phyloP scores from a whole-genome alignment of 2,797 vertebrate species.

The Halcyon smyrnensis region DNA sequence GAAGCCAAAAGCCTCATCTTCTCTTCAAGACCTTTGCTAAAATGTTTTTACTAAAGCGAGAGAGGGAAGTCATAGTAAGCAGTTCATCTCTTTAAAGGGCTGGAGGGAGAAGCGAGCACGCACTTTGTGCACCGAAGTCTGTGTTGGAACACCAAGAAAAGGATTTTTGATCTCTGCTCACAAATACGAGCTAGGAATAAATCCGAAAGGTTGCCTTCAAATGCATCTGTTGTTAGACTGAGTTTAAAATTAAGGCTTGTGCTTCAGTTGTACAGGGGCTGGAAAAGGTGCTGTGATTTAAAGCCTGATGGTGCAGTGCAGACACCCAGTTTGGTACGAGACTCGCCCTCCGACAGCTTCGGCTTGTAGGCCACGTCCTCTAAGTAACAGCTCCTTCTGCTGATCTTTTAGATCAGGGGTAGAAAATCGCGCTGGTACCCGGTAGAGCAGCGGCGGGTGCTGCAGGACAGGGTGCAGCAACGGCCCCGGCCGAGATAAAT shows the following conservation, averaged over 20 bases:
- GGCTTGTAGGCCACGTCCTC: accelerated
- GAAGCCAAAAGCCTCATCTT: background rate
- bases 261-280: background rate
- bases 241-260: background rate
- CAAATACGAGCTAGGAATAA: accelerated
- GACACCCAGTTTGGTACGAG: accelerated
- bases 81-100: background rate
- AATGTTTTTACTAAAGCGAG: background rate
- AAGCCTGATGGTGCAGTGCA: accelerated
- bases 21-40: background rate
- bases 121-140: accelerated
- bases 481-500: too few relatives aligned
- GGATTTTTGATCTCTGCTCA: background rate
- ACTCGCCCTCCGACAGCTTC: background rate
- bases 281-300: background rate
- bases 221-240: too few relatives aligned
- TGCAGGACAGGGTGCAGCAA: too few relatives aligned
- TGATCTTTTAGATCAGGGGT: accelerated
- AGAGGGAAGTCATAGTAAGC: background rate
- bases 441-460: background rate
- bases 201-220: background rate
- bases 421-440: accelerated
- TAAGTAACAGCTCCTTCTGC: too few relatives aligned
- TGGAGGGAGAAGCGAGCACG: background rate
- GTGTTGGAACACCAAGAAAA: background rate